A percentile compares a stretch with the other conserved stretches of the same genome.
Evolutionary conservation across 2,113 vertebrate genomes (phyloP).

Genomic region (Oriolus oriolus): DNA sequence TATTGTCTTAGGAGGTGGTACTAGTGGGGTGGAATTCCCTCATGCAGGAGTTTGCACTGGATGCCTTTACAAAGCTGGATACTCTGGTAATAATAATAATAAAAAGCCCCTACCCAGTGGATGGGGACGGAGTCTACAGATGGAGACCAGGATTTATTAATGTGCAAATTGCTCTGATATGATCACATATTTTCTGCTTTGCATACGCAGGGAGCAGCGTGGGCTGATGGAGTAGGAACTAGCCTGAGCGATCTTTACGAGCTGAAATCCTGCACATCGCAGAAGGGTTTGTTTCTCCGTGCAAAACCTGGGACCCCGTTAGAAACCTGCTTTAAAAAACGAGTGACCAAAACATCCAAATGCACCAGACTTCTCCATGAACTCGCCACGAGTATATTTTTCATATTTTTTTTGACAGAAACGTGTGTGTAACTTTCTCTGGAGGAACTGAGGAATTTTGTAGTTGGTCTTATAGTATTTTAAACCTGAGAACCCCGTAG

Average conservation of each 20-base stretch:
- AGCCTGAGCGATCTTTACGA: constrained; percentile 38
- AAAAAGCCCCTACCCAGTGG: neutral
- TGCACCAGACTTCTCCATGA: constrained; percentile 26
- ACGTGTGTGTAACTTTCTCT: constrained; percentile 16
- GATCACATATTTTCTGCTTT: constrained; percentile 60
- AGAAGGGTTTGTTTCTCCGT: constrained; percentile 33
- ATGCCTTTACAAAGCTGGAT: constrained; percentile 64
- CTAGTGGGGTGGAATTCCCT: constrained; percentile 69
- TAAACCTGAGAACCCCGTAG: constrained; percentile 18
- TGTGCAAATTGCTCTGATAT: constrained; percentile 49
- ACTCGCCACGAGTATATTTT: constrained; percentile 22
- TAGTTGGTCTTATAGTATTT: constrained; percentile 26
- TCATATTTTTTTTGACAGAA: constrained; percentile 45
- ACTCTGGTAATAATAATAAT: constrained; percentile 50
- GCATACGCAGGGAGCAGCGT: constrained; percentile 56
- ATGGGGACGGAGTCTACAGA: constrained; percentile 34
- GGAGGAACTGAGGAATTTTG: constrained; percentile 30
- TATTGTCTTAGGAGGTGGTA: constrained; percentile 71
- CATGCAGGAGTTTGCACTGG: constrained; percentile 65
- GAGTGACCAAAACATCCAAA: neutral
- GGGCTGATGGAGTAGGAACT: constrained; percentile 54
- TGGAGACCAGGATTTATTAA: constrained; percentile 27
- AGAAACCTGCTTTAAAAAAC: constrained; percentile 2
- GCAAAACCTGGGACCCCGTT: neutral
- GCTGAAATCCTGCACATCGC: constrained; percentile 50